Evolutionary conservation across 2,888 invertebrate species (phyloP), one percentile per base, ranked within the genome.

Genomic region (Chesias legatella): DNA sequence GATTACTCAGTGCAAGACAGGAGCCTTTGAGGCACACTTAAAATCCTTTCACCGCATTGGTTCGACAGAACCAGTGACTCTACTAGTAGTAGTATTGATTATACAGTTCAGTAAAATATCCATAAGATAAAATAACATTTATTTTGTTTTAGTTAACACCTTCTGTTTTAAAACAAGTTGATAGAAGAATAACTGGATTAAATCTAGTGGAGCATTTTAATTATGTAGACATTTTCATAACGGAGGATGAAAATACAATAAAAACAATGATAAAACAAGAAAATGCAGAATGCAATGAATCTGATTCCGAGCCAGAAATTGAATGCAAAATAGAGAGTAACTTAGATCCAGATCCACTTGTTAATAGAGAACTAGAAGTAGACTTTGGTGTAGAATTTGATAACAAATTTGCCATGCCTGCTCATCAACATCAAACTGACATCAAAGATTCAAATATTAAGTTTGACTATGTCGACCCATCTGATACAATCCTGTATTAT

Each of bases 101-200:
- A n/a, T n/a, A n/a, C n/a, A n/a, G n/a, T n/a, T n/a, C n/a, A n/a
- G n/a, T n/a, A n/a, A n/a, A n/a, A n/a, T n/a, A n/a, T n/a, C n/a
- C n/a, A n/a, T n/a, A n/a, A 17, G 13, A 17, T 17, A 17, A 3
- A 17, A 17, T 17, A 7, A 4, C 7, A 11, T 27, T 6, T 26
- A 3, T 26, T 26, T 26, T 1, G 2, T 29, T 30, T 21, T 26
- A 34, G 33, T 10, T 34, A 7, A 34, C 33, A 6, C 26, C 33
- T n/a, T 17, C 8, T 9, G 26, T 7, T 10, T 26, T 34, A 13
- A 34, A 27, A 27, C 10, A 34, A 34, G 26, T 34, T 10, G 21
- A 34, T 21, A 34, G 33, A 21, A 20, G n/a, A n/a, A 26, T 27
- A 10, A 34, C 9, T 10, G 33, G 33, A 1, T 26, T 21, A 6